Conservation (phyloP, 2,797 vertebrate species). For the Babyrousa celebensis region DNA sequence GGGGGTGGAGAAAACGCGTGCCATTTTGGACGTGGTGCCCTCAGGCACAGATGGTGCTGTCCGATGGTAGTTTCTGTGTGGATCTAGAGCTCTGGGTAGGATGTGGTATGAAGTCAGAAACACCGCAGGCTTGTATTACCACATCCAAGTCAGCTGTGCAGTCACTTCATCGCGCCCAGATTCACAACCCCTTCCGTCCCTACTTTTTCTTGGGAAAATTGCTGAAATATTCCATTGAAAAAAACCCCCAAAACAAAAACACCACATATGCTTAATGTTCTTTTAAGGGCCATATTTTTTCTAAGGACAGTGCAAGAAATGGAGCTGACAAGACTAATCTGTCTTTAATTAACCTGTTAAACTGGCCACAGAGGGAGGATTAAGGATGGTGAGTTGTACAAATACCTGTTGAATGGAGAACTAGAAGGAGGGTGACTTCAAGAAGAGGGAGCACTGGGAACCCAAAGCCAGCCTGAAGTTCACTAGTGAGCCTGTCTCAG, state of each 20-base stretch:
- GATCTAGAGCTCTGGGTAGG: background rate
- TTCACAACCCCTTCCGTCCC: slow-evolving; percentile 53
- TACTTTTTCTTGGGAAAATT: slow-evolving; percentile 51
- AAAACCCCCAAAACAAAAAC: background rate
- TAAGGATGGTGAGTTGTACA: background rate
- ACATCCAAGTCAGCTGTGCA: background rate
- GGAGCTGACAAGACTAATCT: background rate
- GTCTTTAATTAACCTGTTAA: background rate
- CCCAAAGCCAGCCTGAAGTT: background rate
- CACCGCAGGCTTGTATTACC: background rate
- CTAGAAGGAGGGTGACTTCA: background rate
- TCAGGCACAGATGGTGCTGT: background rate
- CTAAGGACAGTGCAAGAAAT: slow-evolving; percentile 9
- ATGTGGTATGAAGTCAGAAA: slow-evolving; percentile 2
- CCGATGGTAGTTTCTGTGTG: background rate
- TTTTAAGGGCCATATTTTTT: background rate
- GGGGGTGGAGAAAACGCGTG: background rate
- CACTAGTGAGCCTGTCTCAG: background rate
- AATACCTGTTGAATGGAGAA: background rate
- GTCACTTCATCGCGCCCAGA: background rate
- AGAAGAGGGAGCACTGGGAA: background rate
- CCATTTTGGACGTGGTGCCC: slow-evolving; percentile 1
- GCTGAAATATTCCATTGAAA: background rate
- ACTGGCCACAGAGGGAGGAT: background rate
- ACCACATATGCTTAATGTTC: background rate